Evolutionary conservation across 2,888 invertebrate species (phyloP), one percentile per base, ranked within the genome.

Genomic region (Sceliomorpha sp.): DNA sequence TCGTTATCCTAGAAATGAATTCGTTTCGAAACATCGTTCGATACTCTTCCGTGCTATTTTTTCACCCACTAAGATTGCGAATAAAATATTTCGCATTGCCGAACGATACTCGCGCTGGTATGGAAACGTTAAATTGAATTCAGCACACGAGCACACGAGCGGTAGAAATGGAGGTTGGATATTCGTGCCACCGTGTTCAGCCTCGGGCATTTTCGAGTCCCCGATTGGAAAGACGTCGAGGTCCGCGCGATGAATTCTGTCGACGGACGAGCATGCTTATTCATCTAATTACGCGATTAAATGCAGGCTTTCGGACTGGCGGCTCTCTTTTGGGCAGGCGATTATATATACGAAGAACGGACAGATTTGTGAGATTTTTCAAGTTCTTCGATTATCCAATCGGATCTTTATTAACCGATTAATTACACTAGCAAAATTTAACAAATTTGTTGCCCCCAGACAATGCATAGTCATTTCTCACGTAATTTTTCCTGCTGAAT

Each of bases 221-320:
- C 48, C 66, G 56, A 66, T 70, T 44, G 56, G 37, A 44, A 48
- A 45, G 63, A 59, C 53, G 48, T 44, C 42, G 34, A 8, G 51
- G 8, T n/a, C 39, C 37, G 34, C 9, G n/a, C 20, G 29, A 32
- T 51, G 47, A 66, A 62, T 56, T 55, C 62, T 42, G 17, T 29
- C 9, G 34, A 50, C 45, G 48, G 29, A 42, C 62, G 51, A 59
- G 55, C 51, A 67, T 45, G 60, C 51, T 51, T 58, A 59, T 55
- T 63, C 62, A 59, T 62, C 66, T 71, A 63, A 71, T 71, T 63
- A 67, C 58, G 37, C 62, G 51, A 62, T 66, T 56, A 60, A 55
- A 56, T 45, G 24, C 56, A 60, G 29, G 51, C 20, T 12, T 26
- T 8, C 7, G 27, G 40, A 31, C 34, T 47, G 27, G 27, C 34